Percentiles rank a stretch among this genome's conserved stretches.
These are phyloP conservation scores for Platygyra sinensis DNA, from an alignment of 64 coral and sea anemone genomes.

Conservation along the genomic window DNA sequence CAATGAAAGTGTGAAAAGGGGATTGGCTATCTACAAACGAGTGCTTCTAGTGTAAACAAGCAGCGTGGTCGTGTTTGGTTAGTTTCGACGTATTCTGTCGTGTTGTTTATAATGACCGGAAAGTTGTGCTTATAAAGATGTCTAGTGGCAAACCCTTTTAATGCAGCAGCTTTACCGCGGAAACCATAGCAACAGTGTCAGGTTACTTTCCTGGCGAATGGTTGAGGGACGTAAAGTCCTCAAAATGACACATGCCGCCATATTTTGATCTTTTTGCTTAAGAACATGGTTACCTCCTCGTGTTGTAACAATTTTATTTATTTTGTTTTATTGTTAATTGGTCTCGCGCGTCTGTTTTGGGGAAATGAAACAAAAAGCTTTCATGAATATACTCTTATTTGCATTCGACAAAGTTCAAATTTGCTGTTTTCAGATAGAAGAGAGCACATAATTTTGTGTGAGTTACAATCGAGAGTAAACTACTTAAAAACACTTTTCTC, in stretches of 20 bases:
- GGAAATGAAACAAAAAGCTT: not conserved
- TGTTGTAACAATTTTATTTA: not conserved
- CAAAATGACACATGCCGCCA: not conserved
- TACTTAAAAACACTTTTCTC: not conserved
- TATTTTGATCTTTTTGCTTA: not conserved
- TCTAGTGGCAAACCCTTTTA: not conserved
- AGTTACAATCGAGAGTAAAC: not conserved
- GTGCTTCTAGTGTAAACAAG: not conserved
- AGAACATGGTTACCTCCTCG: not conserved
- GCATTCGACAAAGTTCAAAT: not conserved
- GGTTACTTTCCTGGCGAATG: not conserved
- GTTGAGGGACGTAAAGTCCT: not conserved
- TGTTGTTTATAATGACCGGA: constrained; percentile 18
- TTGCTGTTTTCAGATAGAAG: not conserved
- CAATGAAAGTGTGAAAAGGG: not conserved
- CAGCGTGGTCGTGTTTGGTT: not conserved
- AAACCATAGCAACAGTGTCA: constrained; percentile 26
- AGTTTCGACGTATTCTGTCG: not conserved
- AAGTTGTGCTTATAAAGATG: not conserved
- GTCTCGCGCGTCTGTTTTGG: not conserved
- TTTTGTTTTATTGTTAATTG: not conserved
- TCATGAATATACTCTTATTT: not conserved
- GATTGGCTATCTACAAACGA: not conserved
- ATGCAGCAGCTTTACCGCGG: not conserved
- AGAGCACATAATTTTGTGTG: not conserved